phyloP scores from a whole-genome alignment of 2,113 vertebrate genomes.

The Mus spicilegus region DNA sequence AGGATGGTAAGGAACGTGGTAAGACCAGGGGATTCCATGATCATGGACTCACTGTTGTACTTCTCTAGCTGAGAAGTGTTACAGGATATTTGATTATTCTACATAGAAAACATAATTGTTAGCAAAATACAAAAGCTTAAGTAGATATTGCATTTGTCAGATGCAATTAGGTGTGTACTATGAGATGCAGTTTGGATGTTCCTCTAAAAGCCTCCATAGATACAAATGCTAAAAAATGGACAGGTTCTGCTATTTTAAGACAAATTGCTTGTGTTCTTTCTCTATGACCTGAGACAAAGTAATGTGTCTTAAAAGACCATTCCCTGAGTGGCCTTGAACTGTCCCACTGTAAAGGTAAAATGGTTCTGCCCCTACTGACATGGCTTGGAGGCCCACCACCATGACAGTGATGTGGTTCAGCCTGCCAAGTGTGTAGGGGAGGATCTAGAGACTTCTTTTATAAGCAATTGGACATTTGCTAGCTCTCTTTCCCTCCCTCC shows the following conservation, averaged over 20 bases:
- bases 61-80: not conserved
- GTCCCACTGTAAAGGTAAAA: not conserved
- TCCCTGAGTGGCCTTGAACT: not conserved
- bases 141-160: not conserved
- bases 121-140: not conserved
- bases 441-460: not conserved
- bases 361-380: not conserved
- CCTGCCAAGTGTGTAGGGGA: not conserved
- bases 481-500: too few species aligned
- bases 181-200: not conserved
- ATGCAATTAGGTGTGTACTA: not conserved
- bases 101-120: not conserved
- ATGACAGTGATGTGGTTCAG: not conserved
- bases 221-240: not conserved
- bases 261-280: not conserved
- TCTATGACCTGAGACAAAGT: not conserved
- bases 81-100: not conserved
- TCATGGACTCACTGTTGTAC: too few species aligned
- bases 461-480: too few species aligned
- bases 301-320: too few species aligned
- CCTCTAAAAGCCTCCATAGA: not conserved
- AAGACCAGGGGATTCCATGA: too few species aligned
- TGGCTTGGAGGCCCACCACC: not conserved
- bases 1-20: not conserved
- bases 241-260: not conserved